Evolutionary conservation across 1,140 invertebrate genomes (phyloP).

Genomic region (Coenobita brevimanus): DNA sequence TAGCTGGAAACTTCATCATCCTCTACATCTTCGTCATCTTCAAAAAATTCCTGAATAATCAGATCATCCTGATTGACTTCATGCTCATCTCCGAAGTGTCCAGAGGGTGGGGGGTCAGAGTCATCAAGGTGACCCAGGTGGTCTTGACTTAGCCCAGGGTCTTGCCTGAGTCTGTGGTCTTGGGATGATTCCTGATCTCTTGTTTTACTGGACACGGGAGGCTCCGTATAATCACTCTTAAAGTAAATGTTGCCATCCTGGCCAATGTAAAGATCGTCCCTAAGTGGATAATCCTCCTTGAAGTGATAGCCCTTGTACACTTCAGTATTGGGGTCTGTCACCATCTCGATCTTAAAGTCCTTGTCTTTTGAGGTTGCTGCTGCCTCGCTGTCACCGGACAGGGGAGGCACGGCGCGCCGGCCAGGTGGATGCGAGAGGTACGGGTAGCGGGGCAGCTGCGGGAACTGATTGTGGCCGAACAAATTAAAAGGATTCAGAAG

Average conservation of each 20-base stretch:
- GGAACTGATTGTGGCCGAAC: conserved; percentile 26
- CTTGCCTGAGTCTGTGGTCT: background rate
- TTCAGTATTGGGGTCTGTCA: conserved; percentile 12
- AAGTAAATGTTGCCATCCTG: conserved; percentile 48
- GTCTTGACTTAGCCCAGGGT: no score
- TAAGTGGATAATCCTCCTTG: conserved; percentile 29
- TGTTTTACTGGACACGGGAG: no score
- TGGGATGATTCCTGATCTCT: background rate
- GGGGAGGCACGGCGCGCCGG: background rate
- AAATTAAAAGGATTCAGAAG: conserved; percentile 34
- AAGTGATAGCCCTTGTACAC: conserved; percentile 3
- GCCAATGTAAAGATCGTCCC: conserved; percentile 39
- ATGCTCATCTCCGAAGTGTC: background rate
- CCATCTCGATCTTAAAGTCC: conserved; percentile 4
- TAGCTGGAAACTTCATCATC: background rate
- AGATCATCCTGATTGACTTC: background rate
- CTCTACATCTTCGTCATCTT: background rate
- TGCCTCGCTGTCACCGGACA: background rate
- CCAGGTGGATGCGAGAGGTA: background rate
- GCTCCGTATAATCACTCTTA: background rate
- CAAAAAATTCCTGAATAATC: background rate
- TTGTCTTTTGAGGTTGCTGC: background rate
- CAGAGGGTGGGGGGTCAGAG: background rate
- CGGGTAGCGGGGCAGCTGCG: conserved; percentile 22
- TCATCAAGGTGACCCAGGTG: no score